Evolutionary conservation across 2,113 vertebrate genomes (phyloP).

Genomic region (Strix uralensis): DNA sequence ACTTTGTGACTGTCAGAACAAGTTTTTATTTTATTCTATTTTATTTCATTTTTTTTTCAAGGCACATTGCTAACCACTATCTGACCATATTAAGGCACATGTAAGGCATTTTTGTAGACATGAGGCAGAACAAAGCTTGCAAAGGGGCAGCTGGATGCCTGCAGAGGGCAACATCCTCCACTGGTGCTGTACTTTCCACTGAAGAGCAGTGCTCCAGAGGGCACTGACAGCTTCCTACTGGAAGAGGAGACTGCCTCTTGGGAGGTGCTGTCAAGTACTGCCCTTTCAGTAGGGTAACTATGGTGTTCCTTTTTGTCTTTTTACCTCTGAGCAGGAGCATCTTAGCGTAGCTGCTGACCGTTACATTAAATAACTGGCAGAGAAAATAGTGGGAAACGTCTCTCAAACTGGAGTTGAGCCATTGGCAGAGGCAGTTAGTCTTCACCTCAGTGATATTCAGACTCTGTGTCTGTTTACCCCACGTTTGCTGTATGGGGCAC

Average conservation of each 20-base stretch:
- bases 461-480: not conserved
- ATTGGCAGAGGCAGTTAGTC: not conserved
- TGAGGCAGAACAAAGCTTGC: constrained; percentile 9
- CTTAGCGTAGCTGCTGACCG: constrained; percentile 12
- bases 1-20: not conserved
- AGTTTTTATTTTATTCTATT: not conserved
- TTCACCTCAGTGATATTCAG: not conserved
- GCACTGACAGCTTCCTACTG: constrained; percentile 30
- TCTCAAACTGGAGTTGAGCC: not conserved
- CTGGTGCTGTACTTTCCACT: constrained; percentile 43
- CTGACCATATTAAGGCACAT: constrained; percentile 47
- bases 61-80: constrained; percentile 65
- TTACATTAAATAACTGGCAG: not conserved
- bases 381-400: not conserved
- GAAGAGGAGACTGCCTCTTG: constrained; percentile 1
- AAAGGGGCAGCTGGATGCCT: constrained; percentile 32
- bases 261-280: not conserved
- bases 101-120: not conserved
- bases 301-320: constrained; percentile 21
- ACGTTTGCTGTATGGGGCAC: not conserved
- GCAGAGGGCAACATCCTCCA: constrained; percentile 33
- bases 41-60: not conserved
- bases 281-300: not conserved
- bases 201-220: constrained; percentile 41
- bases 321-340: constrained; percentile 33